Base-by-base conservation (phyloP, 2,797 vertebrate genomes). In the Antennarius maculatus region DNA sequence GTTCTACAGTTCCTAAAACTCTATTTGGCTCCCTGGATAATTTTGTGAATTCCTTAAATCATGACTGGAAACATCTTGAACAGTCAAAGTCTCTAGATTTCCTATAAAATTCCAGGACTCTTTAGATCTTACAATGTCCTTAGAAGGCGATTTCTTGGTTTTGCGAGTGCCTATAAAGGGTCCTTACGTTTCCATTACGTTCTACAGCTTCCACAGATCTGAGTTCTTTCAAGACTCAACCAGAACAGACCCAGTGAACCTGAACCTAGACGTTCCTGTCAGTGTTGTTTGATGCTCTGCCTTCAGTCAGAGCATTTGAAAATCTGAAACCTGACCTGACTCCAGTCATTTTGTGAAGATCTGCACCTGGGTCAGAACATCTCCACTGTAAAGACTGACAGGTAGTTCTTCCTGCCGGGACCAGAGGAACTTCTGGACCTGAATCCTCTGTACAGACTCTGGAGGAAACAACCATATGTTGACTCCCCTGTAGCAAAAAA, bases 401-500 rank as follows among this genome's bases (percentile, higher is more conserved):
- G 29, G 14, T 47, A 41, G 41, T 27, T 67, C 29, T 18, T 64
- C 12, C 56, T 16, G 71, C 42, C 55, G 37, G 46, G 53, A 65
- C 47, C 58, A 57, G 28, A 68, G 43, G n/a, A 49, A 13, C n/a
- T 79, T 14, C 62, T 61, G 39, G 27, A 69, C 55, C 12, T 31
- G 18, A 49, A 67, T 65, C 43, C 41, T 53, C 57, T 61, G 43
- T 42, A 31, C 55, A 54, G 18, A 64, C 53, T 27, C 6, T 70
- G 50, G 66, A 76, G 56, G 23, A 69, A 74, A 58, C 39, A 47
- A 18, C 59, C 51, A 49, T 52, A 17, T 61, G 42, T 85, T 88
- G 79, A 76, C 54, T 74, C 79, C 78, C 76, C 42, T 78, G 76
- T 85, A 83, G 74, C 74, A 57, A 68, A 61, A 56, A 58, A 34